Evolutionary conservation across 2,888 invertebrate species (phyloP), one percentile per base, ranked within the genome.

Genomic region (Agelastica alni): DNA sequence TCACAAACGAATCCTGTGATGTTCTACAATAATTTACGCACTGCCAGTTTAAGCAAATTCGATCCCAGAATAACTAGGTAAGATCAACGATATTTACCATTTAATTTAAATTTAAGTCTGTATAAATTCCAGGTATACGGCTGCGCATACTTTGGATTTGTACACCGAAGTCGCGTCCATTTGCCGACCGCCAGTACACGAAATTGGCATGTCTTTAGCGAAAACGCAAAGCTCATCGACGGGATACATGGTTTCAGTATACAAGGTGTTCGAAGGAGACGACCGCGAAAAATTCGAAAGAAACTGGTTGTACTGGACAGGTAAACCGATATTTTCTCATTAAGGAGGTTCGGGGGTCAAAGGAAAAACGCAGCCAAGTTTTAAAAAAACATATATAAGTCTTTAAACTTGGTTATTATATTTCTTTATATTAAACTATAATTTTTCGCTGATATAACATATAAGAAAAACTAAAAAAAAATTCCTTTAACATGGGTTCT

Each of bases 231-330:
- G 90, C 51, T 82, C 89, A 55, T 81, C 88, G 60, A 93, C 94
- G 17, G 95, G 93, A 42, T 95, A 91, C 75, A 92, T 95, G 72
- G 89, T 95, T 65, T 93, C 93, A 67, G 92, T 95, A 69, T 95
- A 93, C 78, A 93, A 93, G 82, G 94, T 94, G 14, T 94, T 94
- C 77, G 93, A 94, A 78, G 95, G 95, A 28, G 94, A 95, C 73
- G 95, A 95, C 76, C 87, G 93, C 45, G 92, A 94, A 71, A 88
- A 91, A 61, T 91, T 95, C 74, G 95, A 95, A 77, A 85, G 91
- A 67, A 94, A 95, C 78, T 95, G 95, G 95, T 81, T 95, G 12
- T 93, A 93, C 73, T 95, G 95, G 95, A 94, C 94, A 17, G 94
- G 67, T 66, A 60, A 45, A 22, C 22, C 5, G 9, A 22, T 22